Conservation (phyloP, 2,113 vertebrate genomes). For the Aegithalos caudatus region DNA sequence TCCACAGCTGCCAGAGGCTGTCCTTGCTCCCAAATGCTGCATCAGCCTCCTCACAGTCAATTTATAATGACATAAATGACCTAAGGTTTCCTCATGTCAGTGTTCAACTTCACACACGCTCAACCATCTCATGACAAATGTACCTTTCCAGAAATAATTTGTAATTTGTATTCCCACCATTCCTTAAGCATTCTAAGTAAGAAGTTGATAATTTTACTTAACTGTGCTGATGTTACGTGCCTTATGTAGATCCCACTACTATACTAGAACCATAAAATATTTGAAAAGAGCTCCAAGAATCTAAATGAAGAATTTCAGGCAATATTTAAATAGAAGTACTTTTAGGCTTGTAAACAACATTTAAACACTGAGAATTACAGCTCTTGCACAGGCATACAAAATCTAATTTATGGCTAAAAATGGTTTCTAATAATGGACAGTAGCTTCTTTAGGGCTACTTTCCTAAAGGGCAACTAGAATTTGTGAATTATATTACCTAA, state of each 20-base stretch:
- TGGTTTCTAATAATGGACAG: background rate
- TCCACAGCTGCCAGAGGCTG: constrained; percentile 3
- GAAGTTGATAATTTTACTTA: background rate
- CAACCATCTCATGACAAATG: background rate
- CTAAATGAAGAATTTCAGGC: background rate
- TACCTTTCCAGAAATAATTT: background rate
- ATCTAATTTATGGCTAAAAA: background rate
- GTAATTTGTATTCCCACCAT: background rate
- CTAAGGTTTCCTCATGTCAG: background rate
- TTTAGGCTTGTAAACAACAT: background rate
- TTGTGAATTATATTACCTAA: background rate
- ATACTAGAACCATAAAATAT: background rate
- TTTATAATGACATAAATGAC: background rate
- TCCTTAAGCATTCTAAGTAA: background rate
- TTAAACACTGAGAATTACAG: background rate
- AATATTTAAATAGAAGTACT: background rate
- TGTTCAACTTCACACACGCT: background rate
- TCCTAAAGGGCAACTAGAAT: background rate
- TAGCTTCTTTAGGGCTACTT: background rate
- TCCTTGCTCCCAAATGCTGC: background rate
- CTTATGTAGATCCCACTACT: background rate
- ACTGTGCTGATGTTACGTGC: background rate
- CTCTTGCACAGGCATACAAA: background rate
- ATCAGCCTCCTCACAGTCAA: background rate
- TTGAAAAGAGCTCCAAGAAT: background rate